A percentile compares a stretch with the other conserved stretches of the same genome.
Evolutionary conservation across 1,140 invertebrate species (phyloP).

Genomic region (Lethocerus indicus): DNA sequence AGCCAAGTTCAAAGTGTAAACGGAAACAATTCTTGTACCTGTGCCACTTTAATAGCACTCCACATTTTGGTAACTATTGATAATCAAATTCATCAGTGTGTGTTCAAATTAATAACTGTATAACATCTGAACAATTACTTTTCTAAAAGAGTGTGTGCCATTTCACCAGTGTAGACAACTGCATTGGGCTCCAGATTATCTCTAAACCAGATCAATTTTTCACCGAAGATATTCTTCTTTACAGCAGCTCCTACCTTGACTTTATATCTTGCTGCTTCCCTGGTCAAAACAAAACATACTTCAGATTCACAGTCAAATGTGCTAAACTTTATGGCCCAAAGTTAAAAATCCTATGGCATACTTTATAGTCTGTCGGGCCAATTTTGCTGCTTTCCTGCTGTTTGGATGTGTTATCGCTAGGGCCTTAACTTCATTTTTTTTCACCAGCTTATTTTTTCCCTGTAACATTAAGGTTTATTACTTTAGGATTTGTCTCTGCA

Average conservation of each 20-base stretch:
- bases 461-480: no score
- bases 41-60: no score
- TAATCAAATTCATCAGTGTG: background rate
- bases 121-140: conserved; percentile 6
- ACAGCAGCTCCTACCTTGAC: conserved; percentile 14
- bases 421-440: conserved; percentile 3
- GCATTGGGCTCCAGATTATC: conserved; percentile 15
- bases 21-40: no score
- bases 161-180: conserved; percentile 6
- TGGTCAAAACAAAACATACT: conserved; percentile 3
- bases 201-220: conserved; percentile 20
- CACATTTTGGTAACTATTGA: no score
- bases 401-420: conserved; percentile 16
- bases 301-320: background rate
- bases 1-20: no score
- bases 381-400: conserved; percentile 19
- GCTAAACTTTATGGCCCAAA: conserved; percentile 11
- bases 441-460: conserved; percentile 5
- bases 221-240: conserved; percentile 18
- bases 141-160: conserved; percentile 14
- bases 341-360: background rate
- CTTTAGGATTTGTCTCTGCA: no score
- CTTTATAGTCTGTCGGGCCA: conserved; percentile 12
- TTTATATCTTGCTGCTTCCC: conserved; percentile 13
- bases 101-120: background rate